A percentile compares a stretch with the other conserved stretches of the same genome.
Conservation (phyloP, 2,888 invertebrate genomes). For the Eulithis testata region DNA sequence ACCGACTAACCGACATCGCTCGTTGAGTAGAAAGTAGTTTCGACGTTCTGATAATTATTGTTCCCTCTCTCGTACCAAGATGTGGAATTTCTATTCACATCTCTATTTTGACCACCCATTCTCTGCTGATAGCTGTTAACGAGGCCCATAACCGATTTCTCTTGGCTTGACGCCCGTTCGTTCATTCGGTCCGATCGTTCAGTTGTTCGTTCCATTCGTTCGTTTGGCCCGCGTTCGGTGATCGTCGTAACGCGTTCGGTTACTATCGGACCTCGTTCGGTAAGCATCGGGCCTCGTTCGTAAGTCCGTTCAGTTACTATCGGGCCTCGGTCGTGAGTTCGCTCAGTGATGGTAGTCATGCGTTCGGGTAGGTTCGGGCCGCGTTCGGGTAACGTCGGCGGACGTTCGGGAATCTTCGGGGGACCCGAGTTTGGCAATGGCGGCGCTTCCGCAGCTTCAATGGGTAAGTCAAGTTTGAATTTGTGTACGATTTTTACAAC, state of each 20-base stretch:
- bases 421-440: conserved; percentile 67
- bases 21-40: conserved; percentile 73
- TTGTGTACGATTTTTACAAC: conserved; percentile 7
- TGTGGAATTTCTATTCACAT: conserved; percentile 54
- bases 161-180: conserved; percentile 32
- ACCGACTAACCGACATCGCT: conserved; percentile 75
- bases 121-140: conserved; percentile 77
- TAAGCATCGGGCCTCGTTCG: conserved; percentile 13
- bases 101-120: conserved; percentile 57
- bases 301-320: conserved; percentile 38
- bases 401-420: conserved; percentile 59
- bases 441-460: conserved; percentile 54
- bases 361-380: conserved; percentile 52
- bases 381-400: conserved; percentile 58
- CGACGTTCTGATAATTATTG: conserved; percentile 68
- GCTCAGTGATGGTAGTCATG: conserved; percentile 22
- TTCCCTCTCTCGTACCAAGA: conserved; percentile 53
- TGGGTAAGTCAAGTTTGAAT: conserved; percentile 24
- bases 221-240: conserved; percentile 11
- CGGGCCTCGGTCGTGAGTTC: conserved; percentile 56
- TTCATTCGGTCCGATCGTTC: conserved; percentile 17
- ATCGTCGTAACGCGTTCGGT: conserved; percentile 39
- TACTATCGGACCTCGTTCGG: neutral
- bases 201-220: conserved; percentile 9
- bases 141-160: conserved; percentile 70